phyloP scores from a whole-genome alignment of 1,140 invertebrate genomes.

The Monochamus saltuarius region DNA sequence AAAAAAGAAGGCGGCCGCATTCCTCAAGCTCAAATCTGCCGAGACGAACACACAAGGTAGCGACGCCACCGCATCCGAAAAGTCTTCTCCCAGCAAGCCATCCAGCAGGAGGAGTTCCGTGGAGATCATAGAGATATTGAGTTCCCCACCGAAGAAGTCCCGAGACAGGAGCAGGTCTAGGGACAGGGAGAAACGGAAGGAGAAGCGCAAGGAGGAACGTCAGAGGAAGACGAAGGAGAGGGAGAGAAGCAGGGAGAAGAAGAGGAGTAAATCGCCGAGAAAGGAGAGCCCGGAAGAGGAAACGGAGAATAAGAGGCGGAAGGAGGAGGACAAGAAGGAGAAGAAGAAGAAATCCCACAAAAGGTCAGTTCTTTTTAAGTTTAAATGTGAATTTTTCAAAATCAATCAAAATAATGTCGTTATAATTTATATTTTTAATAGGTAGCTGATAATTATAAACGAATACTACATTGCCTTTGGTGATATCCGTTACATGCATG shows the following conservation, averaged over 20 bases:
- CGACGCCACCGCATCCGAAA: background rate
- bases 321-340: conserved; percentile 18
- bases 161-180: conserved; percentile 19
- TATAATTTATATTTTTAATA: background rate
- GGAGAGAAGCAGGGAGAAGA: conserved; percentile 21
- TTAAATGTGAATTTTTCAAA: background rate
- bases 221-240: conserved; percentile 16
- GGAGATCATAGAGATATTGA: conserved; percentile 18
- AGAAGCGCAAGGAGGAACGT: conserved; percentile 9
- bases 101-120: background rate
- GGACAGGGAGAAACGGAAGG: conserved; percentile 16
- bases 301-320: conserved; percentile 22
- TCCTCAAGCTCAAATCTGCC: conserved; percentile 60
- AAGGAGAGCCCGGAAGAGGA: conserved; percentile 9
- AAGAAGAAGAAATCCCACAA: conserved; percentile 40
- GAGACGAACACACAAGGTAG: conserved; percentile 4
- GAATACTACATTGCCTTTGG: background rate
- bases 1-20: conserved; percentile 66
- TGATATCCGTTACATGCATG: too few relatives aligned
- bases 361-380: conserved; percentile 28
- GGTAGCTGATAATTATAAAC: background rate
- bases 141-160: conserved; percentile 1
- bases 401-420: background rate
- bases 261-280: background rate
- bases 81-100: background rate